A percentile compares a stretch with the other conserved stretches of the same genome.
Conservation (phyloP, 2,797 vertebrate genomes). For the Otolemur crassicaudatus region DNA sequence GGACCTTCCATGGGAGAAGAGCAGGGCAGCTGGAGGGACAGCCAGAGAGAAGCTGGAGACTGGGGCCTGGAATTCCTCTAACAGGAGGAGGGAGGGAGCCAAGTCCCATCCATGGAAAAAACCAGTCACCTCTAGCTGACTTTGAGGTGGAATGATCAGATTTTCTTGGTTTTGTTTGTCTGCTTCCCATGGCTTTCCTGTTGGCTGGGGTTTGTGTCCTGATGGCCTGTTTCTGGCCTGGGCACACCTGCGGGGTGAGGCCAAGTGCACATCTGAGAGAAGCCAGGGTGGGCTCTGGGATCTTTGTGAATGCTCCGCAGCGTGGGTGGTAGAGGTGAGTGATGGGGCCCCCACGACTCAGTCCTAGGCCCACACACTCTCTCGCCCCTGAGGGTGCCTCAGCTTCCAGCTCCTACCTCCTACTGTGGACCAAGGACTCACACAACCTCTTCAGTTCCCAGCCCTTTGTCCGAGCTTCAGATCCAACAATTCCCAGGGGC, state of each 20-base stretch:
- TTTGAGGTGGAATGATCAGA: not conserved
- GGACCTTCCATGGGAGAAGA: not conserved
- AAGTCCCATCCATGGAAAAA: not conserved
- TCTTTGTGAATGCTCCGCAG: not conserved
- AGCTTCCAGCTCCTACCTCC: not conserved
- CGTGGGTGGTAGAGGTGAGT: not conserved
- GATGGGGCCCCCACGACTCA: rapidly evolving
- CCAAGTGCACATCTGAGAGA: not conserved
- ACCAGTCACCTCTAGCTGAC: not conserved
- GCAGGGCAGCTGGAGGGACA: not conserved
- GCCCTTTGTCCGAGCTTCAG: not conserved
- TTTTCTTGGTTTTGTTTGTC: not conserved
- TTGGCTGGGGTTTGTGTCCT: not conserved
- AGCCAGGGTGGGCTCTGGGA: not conserved
- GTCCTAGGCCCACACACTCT: not conserved
- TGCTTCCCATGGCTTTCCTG: not conserved
- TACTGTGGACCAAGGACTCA: too few relatives aligned
- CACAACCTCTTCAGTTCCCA: not conserved
- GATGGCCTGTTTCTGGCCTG: not conserved
- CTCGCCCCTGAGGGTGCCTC: not conserved
- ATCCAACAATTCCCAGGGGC: rapidly evolving
- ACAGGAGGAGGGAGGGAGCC: not conserved
- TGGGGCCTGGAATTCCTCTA: not conserved
- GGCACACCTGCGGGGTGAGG: not conserved
- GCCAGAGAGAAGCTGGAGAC: not conserved